Evolutionary conservation across 1,140 invertebrate species (phyloP).

Genomic region (Pseudoatta argentina): DNA sequence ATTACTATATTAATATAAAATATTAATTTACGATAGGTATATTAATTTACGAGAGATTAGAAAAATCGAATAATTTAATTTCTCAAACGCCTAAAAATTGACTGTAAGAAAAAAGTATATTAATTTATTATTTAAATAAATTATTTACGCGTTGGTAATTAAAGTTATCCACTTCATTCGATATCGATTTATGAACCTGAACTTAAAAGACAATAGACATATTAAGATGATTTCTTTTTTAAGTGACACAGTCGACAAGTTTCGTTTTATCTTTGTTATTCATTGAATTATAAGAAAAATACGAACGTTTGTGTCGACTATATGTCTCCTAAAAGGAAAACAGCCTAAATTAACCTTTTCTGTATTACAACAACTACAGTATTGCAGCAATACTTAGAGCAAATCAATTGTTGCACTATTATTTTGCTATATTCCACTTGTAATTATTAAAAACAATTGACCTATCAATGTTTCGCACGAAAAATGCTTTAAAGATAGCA

Average conservation of each 20-base stretch:
- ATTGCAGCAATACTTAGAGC: slow-evolving; percentile 30
- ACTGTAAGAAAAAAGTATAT: not conserved
- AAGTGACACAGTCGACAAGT: too few relatives aligned
- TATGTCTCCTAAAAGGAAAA: too few relatives aligned
- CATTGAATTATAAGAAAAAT: too few relatives aligned
- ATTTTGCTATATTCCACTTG: slow-evolving; percentile 39
- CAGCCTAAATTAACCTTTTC: slow-evolving; percentile 8
- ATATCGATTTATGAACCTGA: not conserved
- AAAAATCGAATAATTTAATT: not conserved
- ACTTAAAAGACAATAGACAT: slow-evolving; percentile 7
- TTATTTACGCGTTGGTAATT: not conserved
- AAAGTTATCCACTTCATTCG: not conserved
- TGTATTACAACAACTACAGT: slow-evolving; percentile 17
- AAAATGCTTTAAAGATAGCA: slow-evolving; percentile 54
- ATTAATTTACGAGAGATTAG: not conserved
- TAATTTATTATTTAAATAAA: not conserved
- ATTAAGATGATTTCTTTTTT: not conserved
- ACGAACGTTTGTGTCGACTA: too few relatives aligned
- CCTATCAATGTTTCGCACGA: slow-evolving; percentile 67
- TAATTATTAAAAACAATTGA: slow-evolving; percentile 37
- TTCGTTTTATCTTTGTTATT: too few relatives aligned
- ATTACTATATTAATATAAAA: not conserved
- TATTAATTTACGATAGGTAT: too few relatives aligned
- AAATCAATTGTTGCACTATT: slow-evolving; percentile 44
- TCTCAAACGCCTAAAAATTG: not conserved